Conservation (phyloP, 2,113 vertebrate species). For the Cyrtonyx montezumae region DNA sequence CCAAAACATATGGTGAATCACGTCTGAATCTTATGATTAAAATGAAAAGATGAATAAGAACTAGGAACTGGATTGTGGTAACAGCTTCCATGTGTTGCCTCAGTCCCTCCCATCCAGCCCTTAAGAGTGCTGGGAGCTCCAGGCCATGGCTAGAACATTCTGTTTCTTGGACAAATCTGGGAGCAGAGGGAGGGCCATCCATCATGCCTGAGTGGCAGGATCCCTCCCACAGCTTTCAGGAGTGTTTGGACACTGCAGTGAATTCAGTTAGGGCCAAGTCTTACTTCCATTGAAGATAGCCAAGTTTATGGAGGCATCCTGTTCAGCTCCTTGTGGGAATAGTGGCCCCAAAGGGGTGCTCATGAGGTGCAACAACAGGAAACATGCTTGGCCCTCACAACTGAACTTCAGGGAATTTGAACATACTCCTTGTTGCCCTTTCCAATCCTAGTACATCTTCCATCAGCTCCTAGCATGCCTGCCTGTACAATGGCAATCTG, state of each 20-base stretch:
- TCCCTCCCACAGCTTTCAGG: conserved; percentile 45
- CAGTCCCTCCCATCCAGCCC: conserved; percentile 44
- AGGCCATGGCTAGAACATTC: conserved; percentile 58
- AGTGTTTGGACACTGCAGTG: background rate
- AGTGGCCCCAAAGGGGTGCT: background rate
- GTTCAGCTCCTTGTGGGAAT: background rate
- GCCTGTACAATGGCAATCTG: background rate
- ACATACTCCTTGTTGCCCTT: background rate
- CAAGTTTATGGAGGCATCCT: background rate
- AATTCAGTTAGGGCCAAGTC: background rate
- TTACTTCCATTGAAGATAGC: background rate
- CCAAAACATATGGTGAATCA: conserved; percentile 40
- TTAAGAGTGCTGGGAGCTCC: background rate
- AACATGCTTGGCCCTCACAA: background rate
- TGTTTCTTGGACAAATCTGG: conserved; percentile 63
- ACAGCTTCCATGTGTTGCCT: conserved; percentile 70
- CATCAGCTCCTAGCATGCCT: background rate
- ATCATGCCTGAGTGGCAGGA: conserved; percentile 43
- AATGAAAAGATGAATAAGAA: conserved; percentile 34
- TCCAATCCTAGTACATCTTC: background rate
- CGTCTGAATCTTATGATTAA: conserved; percentile 13
- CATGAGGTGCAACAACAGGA: background rate
- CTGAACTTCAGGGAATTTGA: background rate
- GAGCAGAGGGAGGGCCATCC: conserved; percentile 50
- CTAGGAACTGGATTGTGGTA: background rate